Percentiles rank a stretch among this genome's conserved stretches.
Evolutionary conservation across 2,797 vertebrate species (phyloP).

Genomic region (Potorous gilbertii): DNA sequence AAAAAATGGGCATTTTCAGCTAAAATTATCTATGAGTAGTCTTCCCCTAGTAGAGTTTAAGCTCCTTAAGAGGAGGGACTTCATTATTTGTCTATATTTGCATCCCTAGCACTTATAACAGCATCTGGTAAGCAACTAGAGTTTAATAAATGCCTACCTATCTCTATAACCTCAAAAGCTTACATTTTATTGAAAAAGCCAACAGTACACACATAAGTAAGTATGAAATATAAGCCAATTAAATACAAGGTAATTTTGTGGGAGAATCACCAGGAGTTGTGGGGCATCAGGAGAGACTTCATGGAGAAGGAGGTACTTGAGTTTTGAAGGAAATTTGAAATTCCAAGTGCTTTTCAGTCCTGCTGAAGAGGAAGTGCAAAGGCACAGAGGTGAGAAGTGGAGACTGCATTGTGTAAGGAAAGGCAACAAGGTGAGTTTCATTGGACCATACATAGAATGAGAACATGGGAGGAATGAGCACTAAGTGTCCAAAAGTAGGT

Average conservation of each 20-base stretch:
- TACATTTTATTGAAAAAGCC: not conserved
- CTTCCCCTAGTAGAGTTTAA: not conserved
- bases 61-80: not conserved
- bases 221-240: not conserved
- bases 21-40: not conserved
- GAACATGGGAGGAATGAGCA: not conserved
- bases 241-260: not conserved
- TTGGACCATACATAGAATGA: not conserved
- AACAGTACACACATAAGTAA: not conserved
- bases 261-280: not conserved
- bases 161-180: not conserved
- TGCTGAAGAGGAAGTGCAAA: not conserved
- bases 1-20: not conserved
- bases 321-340: not conserved
- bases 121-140: not conserved
- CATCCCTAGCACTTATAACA: not conserved
- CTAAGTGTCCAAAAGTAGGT: not conserved
- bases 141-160: not conserved
- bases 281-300: not conserved
- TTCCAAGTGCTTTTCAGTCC: not conserved
- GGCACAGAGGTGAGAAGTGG: not conserved
- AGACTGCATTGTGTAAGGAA: not conserved
- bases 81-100: not conserved
- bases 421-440: not conserved
- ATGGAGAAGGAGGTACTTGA: not conserved